Evolutionary conservation across 1,140 invertebrate genomes (phyloP), one percentile per base, ranked within the genome.

Genomic region (Macrosteles quadrilineatus): DNA sequence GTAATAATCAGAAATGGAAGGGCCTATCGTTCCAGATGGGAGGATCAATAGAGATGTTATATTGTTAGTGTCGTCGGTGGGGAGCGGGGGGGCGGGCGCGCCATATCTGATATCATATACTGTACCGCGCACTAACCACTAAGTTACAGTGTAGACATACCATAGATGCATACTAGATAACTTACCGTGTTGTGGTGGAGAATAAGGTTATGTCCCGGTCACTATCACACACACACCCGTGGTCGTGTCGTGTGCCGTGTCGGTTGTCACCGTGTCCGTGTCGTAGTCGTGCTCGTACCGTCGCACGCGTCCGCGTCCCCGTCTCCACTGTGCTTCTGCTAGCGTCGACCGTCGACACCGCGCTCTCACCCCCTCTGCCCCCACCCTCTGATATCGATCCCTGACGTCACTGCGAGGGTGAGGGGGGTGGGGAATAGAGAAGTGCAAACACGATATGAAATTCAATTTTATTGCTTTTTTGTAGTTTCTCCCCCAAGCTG

Each of bases 391-490:
- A 17, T 72, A 72, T 72, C 71, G 71, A 72, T 72, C 69, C 62
- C 32, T 50, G 47, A 50, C 47, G 71, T 70, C 67, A 72, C 68
- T 57, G 67, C 64, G 72, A 30, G 57, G 73, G 21, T 53, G 62
- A 59, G 66, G 45, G 66, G 63, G 30, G 36, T 30, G 71, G 69
- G 66, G 45, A 59, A 72, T 67, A 69, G 64, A 67, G 63, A 74
- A 74, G 73, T 74, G 73, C 73, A 74, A 73, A 74, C 73, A 74
- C 73, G 73, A 74, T 74, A 74, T 74, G 73, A 74, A 74, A 74
- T 74, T 74, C 73, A 74, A 74, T 74, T 74, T 74, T 74, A 74
- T 74, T 74, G 72, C 73, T 74, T 74, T 74, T 74, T 72, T 74
- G 65, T 71, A 70, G 67, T 67, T 68, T 72, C 69, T 69, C 69